Percentiles rank a stretch among this genome's conserved stretches.
Conservation (phyloP, 2,888 invertebrate species). For the Tenthredo livida region DNA sequence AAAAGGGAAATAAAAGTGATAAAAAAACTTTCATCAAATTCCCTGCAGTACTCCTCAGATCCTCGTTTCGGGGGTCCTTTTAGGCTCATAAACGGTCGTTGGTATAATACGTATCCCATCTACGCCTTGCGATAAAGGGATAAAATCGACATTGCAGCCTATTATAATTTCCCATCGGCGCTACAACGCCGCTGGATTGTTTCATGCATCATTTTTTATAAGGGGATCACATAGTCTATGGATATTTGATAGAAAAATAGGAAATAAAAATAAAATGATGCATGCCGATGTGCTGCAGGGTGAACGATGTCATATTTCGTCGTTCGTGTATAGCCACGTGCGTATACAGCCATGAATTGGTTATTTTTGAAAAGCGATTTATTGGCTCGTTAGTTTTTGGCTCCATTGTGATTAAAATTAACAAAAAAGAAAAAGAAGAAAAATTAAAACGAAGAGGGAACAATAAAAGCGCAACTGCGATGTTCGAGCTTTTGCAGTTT, state of each 20-base stretch:
- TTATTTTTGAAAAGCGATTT: neutral
- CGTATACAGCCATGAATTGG: neutral
- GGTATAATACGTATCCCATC: neutral
- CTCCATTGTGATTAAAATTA: neutral
- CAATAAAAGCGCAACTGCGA: neutral
- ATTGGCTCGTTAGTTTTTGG: neutral
- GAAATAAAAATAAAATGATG: neutral
- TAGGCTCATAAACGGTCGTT: neutral
- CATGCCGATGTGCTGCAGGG: neutral
- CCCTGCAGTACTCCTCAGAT: neutral
- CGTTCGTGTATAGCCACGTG: neutral
- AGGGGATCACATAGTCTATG: neutral
- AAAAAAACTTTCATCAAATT: constrained; percentile 14
- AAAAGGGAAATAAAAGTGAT: neutral
- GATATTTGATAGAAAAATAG: neutral
- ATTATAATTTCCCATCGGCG: no score
- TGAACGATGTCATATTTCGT: neutral
- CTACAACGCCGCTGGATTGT: no score
- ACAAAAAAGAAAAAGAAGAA: neutral
- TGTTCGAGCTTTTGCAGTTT: neutral
- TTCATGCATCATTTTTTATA: no score
- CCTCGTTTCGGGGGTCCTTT: neutral
- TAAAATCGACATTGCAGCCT: neutral
- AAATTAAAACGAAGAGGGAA: neutral
- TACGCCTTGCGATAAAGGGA: neutral